Evolutionary conservation across 2,888 invertebrate genomes (phyloP).

Genomic region (Brachypalpus laphriformis): DNA sequence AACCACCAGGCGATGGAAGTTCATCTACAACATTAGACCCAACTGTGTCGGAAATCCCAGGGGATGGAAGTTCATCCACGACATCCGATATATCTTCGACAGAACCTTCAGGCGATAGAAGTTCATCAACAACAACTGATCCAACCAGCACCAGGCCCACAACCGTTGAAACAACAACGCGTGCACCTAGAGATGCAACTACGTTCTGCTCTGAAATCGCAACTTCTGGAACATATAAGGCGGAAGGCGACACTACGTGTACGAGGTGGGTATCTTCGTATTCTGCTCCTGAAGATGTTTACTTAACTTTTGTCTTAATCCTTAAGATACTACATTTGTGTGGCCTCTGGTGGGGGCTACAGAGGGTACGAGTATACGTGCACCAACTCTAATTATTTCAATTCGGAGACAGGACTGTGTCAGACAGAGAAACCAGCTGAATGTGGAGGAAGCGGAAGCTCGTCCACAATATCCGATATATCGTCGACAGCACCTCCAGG

Average conservation of each 20-base stretch:
- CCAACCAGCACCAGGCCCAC: too few species aligned
- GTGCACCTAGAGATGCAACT: constrained; percentile 46
- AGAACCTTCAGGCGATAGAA: not conserved
- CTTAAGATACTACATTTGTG: too few species aligned
- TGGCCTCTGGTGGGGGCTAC: too few species aligned
- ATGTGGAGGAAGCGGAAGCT: not conserved
- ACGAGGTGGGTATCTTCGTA: constrained; percentile 41
- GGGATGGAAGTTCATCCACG: not conserved
- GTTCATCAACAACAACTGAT: too few species aligned
- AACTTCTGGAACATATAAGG: constrained; percentile 36
- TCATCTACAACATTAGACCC: not conserved
- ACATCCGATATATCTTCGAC: not conserved
- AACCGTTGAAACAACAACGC: too few species aligned
- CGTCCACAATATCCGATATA: not conserved
- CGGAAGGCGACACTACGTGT: constrained; percentile 68
- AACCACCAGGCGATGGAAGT: not conserved
- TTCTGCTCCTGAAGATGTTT: too few species aligned
- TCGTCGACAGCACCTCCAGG: not conserved
- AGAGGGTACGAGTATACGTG: too few species aligned
- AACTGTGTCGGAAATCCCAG: not conserved
- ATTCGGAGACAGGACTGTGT: too few species aligned
- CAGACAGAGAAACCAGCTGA: too few species aligned
- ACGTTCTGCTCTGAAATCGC: constrained; percentile 59
- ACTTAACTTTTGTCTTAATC: too few species aligned
- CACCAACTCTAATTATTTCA: too few species aligned